Base-by-base conservation (phyloP, 2,888 invertebrate species). In the Melieria picta region DNA sequence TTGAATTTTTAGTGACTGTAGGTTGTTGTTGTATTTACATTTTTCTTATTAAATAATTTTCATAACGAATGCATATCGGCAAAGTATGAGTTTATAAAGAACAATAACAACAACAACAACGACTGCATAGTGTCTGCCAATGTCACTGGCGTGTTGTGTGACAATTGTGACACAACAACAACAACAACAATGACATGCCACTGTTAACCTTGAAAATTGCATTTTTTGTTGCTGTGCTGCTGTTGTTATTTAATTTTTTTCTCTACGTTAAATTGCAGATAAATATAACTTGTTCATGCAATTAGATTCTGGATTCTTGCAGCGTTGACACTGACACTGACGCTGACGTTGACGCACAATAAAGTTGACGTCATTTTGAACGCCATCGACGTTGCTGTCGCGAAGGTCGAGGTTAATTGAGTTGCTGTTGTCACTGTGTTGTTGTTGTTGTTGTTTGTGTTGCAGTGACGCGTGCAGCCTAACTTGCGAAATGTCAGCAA, bases 341-440 rank as follows among this genome's bases (percentile, higher is more conserved):
- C 10, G 52, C 52, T 30, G 30, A 2, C 30, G 30, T 50, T 11
- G 52, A 11, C 10, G 52, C 52, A 50, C 10, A 50, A 62, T 46
- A 62, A 7, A 47, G 7, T 10, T 50, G 48, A 47, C n/a, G 16
- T 46, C 16, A 10, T 61, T 60, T 48, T 60, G 9, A 48, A 10
- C 45, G 46, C 11, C 16, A 50, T 57, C 45, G 50, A 55, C 60
- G 50, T 30, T 4, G 60, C 57, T 48, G 48, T 45, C 76, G 78
- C 77, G 83, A 83, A 83, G 83, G 83, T 83, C 84, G 83, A 84
- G 83, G 83, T 83, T 84, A 84, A 83, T 83, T 83, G 80, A 83
- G 83, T 82, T 84, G 84, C 83, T 83, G 80, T 82, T 79, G 78
- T 76, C 74, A 72, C 62, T 65, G 52, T 67, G 58, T 67, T 67